These are phyloP conservation scores for Pycnomerus fuliginosus DNA, from an alignment of 2,888 invertebrate species.

Conservation along the genomic window DNA sequence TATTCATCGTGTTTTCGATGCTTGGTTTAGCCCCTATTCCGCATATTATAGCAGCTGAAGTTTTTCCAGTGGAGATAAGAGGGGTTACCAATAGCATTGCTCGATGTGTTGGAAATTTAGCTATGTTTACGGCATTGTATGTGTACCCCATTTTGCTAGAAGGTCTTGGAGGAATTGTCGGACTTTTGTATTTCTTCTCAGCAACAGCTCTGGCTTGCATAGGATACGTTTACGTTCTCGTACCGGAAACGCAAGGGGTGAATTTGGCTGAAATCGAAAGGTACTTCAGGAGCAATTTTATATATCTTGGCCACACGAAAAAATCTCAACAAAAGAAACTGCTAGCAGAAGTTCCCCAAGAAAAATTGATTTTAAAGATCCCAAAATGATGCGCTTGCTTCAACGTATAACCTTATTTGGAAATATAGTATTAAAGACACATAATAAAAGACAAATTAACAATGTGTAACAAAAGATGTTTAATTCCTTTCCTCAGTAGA, in stretches of 20 bases:
- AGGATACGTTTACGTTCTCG: slow-evolving; percentile 49
- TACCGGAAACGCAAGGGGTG: slow-evolving; percentile 56
- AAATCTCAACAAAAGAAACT: no score
- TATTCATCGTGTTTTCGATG: slow-evolving; percentile 59
- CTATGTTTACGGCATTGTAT: slow-evolving; percentile 59
- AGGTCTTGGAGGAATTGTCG: slow-evolving; percentile 50
- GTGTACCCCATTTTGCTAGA: slow-evolving; percentile 47
- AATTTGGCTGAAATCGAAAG: slow-evolving; percentile 54
- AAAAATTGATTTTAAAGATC: no score
- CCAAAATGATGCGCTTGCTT: no score
- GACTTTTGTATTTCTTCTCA: slow-evolving; percentile 51
- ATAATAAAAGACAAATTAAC: no score
- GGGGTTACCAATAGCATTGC: slow-evolving; percentile 58
- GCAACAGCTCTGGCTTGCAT: slow-evolving; percentile 40
- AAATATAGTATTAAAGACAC: no score
- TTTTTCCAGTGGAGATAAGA: slow-evolving; percentile 59
- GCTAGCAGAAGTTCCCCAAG: no score
- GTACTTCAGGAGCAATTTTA: slow-evolving; percentile 51
- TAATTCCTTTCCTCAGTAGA: no score
- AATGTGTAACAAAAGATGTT: no score
- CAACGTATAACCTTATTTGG: no score
- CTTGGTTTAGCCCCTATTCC: slow-evolving; percentile 59
- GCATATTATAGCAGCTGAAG: slow-evolving; percentile 62
- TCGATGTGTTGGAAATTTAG: slow-evolving; percentile 55
- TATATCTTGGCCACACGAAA: slow-evolving; percentile 27